Percentiles rank a stretch among this genome's conserved stretches.
phyloP scores from a whole-genome alignment of 2,113 vertebrate genomes.

The Prochilodus magdalenae region DNA sequence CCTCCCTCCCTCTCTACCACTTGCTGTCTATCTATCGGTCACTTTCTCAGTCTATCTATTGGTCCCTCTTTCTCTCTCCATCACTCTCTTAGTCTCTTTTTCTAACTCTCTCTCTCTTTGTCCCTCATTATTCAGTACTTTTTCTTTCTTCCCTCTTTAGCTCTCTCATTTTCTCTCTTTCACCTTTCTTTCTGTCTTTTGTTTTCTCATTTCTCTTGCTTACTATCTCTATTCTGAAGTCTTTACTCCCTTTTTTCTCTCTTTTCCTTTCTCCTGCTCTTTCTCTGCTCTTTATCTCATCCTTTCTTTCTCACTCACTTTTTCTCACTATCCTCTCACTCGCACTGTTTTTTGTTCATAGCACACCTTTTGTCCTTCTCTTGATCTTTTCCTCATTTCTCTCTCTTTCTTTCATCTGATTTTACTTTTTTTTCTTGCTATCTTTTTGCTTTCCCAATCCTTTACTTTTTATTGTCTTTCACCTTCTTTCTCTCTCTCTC shows the following conservation, averaged over 20 bases:
- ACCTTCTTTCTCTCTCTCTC: background rate
- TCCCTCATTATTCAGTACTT: background rate
- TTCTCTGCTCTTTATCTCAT: no score
- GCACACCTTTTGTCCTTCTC: no score
- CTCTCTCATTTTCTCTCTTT: background rate
- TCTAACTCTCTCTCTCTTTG: background rate
- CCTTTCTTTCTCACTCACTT: no score
- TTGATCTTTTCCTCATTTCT: no score
- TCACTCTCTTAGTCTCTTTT: background rate
- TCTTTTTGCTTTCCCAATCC: background rate
- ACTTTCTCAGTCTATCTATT: background rate
- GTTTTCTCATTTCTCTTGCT: no score
- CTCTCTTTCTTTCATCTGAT: no score
- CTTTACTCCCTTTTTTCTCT: no score
- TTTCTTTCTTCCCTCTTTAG: background rate
- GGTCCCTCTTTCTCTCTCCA: background rate
- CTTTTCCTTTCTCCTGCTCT: background rate
- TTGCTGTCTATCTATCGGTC: background rate
- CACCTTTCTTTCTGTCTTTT: no score
- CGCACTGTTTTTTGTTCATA: no score
- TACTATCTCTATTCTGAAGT: no score
- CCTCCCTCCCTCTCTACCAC: slow-evolving; percentile 11
- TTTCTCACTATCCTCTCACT: no score
- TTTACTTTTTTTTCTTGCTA: background rate
- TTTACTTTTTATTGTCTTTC: background rate